Conservation (phyloP, 2,113 vertebrate species). For the Sander vitreus region DNA sequence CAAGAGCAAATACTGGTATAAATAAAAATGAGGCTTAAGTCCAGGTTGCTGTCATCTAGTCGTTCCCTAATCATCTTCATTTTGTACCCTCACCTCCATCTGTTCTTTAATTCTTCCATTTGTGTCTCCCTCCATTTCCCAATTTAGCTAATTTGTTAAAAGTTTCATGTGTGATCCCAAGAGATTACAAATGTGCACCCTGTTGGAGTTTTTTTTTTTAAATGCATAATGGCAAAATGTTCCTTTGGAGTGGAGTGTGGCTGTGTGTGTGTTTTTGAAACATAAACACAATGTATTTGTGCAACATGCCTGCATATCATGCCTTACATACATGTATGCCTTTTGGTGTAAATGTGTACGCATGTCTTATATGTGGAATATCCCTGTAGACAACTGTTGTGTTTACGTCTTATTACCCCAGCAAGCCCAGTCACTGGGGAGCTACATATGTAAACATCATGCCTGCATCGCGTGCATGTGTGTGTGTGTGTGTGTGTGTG, state of each 20-base stretch:
- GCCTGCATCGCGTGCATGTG: conserved; percentile 53
- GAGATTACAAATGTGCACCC: conserved; percentile 30
- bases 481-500: conserved; percentile 28
- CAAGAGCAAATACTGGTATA: neutral
- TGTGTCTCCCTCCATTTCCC: neutral
- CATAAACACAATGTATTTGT: neutral
- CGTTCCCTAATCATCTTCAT: neutral
- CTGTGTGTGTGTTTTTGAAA: conserved; percentile 12
- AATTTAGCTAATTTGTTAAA: conserved; percentile 29
- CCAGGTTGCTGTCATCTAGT: neutral
- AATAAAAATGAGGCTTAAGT: conserved; percentile 22
- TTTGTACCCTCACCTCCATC: conserved; percentile 6
- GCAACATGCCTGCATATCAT: neutral
- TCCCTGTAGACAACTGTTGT: conserved; percentile 74
- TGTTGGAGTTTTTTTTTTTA: conserved; percentile 33
- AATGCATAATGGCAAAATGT: conserved; percentile 27
- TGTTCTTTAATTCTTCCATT: conserved; percentile 17
- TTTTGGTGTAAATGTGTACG: conserved; percentile 12
- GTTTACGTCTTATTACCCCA: conserved; percentile 76
- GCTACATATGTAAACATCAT: conserved; percentile 79
- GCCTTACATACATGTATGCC: conserved; percentile 8
- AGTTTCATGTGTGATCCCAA: conserved; percentile 30
- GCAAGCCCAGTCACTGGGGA: conserved; percentile 76
- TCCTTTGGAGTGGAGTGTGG: conserved; percentile 6
- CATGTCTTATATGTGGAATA: conserved; percentile 29